Evolutionary conservation across 2,113 vertebrate species (phyloP).

Genomic region (Podarcis cretensis): DNA sequence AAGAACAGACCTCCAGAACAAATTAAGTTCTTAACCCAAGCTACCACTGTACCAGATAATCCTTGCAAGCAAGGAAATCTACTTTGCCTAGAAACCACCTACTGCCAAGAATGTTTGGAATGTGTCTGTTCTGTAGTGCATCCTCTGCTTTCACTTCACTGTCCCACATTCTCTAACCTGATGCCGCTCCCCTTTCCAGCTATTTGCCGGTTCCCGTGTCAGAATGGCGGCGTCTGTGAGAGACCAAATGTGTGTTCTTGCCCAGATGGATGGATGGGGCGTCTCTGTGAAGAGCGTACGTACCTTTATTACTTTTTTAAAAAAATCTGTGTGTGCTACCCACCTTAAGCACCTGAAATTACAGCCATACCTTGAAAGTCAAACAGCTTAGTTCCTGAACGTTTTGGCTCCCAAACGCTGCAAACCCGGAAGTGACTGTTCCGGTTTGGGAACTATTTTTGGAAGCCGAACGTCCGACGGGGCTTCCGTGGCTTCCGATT

Average conservation of each 20-base stretch:
- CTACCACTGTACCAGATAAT: not conserved
- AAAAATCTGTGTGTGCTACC: too few relatives aligned
- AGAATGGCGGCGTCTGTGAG: constrained; percentile 94
- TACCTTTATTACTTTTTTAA: constrained; percentile 52
- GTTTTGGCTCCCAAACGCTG: too few relatives aligned
- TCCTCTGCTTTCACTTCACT: not conserved
- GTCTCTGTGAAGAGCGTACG: constrained; percentile 95
- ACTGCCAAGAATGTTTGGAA: not conserved
- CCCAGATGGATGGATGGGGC: constrained; percentile 95
- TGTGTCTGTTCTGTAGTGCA: not conserved
- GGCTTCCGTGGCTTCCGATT: too few relatives aligned
- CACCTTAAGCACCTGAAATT: too few relatives aligned
- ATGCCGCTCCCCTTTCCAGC: constrained; percentile 73
- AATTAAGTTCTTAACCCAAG: too few relatives aligned
- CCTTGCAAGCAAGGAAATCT: constrained; percentile 25
- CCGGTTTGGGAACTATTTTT: too few relatives aligned
- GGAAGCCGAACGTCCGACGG: too few relatives aligned
- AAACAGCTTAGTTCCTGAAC: too few relatives aligned
- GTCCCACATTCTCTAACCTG: not conserved
- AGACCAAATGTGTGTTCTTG: constrained; percentile 93
- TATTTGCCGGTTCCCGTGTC: constrained; percentile 92
- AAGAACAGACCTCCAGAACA: too few relatives aligned
- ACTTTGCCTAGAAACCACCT: constrained; percentile 10
- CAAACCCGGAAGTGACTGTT: too few relatives aligned
- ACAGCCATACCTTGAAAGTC: too few relatives aligned